Evolutionary conservation across 2,888 invertebrate species (phyloP).

Genomic region (Idaea dimidiata): DNA sequence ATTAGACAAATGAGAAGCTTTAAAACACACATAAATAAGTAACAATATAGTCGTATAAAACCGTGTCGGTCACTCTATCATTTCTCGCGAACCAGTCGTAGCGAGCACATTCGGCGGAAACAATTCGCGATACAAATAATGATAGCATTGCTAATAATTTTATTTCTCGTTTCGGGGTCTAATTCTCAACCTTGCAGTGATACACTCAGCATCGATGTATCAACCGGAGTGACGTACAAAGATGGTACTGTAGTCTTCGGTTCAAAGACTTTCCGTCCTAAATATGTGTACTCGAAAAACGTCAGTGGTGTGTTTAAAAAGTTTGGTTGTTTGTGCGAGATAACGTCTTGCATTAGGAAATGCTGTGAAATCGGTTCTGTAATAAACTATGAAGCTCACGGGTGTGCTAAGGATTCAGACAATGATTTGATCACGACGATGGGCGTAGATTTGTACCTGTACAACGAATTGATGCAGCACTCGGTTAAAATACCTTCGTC

Average conservation of each 20-base stretch:
- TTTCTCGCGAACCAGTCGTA: background rate
- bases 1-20: slow-evolving; percentile 2
- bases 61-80: background rate
- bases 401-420: slow-evolving; percentile 36
- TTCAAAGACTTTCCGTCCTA: slow-evolving; percentile 43
- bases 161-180: slow-evolving; percentile 30
- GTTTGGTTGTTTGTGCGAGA: slow-evolving; percentile 59
- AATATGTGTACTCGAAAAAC: slow-evolving; percentile 46
- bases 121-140: slow-evolving; percentile 26
- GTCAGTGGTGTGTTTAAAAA: slow-evolving; percentile 42
- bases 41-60: background rate
- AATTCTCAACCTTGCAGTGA: slow-evolving; percentile 45
- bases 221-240: slow-evolving; percentile 28
- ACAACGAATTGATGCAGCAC: background rate
- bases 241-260: slow-evolving; percentile 40
- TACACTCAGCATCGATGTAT: slow-evolving; percentile 48
- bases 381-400: slow-evolving; percentile 13
- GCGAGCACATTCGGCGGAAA: slow-evolving; percentile 11
- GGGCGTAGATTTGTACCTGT: slow-evolving; percentile 42
- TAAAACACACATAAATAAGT: slow-evolving; percentile 15
- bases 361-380: slow-evolving; percentile 58
- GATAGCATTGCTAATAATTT: slow-evolving; percentile 28
- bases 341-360: slow-evolving; percentile 55
- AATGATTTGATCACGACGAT: slow-evolving; percentile 38
- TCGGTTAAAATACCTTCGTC: background rate